These are phyloP conservation scores for Rhinoraja longicauda DNA, from an alignment of 2,797 vertebrate species.

Conservation along the genomic window DNA sequence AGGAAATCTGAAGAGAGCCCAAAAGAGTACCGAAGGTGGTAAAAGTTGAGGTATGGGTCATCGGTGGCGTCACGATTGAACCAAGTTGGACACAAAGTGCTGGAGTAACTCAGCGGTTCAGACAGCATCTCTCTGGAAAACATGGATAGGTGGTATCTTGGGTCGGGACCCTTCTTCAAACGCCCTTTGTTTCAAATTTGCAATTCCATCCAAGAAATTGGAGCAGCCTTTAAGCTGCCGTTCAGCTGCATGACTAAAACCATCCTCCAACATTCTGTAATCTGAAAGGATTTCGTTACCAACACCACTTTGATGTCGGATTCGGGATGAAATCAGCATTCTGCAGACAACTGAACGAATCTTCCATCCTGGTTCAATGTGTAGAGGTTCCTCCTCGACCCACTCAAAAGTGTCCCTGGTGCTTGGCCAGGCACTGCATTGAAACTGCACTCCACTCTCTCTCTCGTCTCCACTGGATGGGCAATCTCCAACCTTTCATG, in stretches of 20 bases:
- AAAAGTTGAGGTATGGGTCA: too few relatives aligned
- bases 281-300: background rate
- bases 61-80: background rate
- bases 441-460: background rate
- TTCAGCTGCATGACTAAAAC: background rate
- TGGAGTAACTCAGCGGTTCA: too few relatives aligned
- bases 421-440: background rate
- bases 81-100: background rate
- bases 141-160: too few relatives aligned
- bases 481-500: background rate
- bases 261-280: background rate
- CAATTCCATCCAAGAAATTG: background rate
- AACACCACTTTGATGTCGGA: background rate
- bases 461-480: background rate
- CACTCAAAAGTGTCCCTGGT: background rate
- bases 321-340: background rate
- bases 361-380: background rate
- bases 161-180: too few relatives aligned
- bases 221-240: background rate
- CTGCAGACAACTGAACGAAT: background rate
- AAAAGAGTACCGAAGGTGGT: background rate
- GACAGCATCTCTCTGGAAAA: too few relatives aligned
- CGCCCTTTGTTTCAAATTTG: background rate
- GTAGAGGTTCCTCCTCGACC: background rate
- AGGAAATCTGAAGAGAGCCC: background rate